A percentile compares a stretch with the other conserved stretches of the same genome.
These are phyloP conservation scores for Clarias macrocephalus DNA, from an alignment of 2,113 vertebrate species.

Conservation along the genomic window DNA sequence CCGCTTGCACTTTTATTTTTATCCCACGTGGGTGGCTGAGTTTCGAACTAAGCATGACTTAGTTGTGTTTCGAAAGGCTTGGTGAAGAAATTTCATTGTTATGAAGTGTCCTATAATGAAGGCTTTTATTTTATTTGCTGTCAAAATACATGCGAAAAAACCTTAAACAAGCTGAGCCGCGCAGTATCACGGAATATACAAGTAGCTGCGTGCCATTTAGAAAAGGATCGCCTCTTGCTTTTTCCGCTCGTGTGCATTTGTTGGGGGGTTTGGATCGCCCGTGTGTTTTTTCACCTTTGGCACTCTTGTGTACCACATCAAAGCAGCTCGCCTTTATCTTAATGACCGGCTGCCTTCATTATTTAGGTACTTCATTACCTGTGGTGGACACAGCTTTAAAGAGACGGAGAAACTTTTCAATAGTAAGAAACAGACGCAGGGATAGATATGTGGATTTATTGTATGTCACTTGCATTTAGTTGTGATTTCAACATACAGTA, in stretches of 20 bases:
- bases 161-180: background rate
- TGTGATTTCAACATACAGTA: background rate
- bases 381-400: constrained; percentile 57
- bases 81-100: constrained; percentile 21
- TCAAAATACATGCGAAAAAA: background rate
- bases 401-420: constrained; percentile 35
- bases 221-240: background rate
- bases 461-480: background rate
- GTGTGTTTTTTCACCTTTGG: constrained; percentile 36
- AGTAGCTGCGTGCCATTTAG: background rate
- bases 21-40: constrained; percentile 30
- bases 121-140: background rate
- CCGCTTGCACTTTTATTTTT: constrained; percentile 32
- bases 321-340: constrained; percentile 53
- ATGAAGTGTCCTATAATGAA: background rate
- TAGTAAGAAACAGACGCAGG: constrained; percentile 34
- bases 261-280: background rate
- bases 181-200: background rate
- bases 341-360: constrained; percentile 63
- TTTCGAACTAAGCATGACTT: background rate
- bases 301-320: constrained; percentile 33
- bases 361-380: constrained; percentile 68
- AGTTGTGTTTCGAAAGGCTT: constrained; percentile 11
- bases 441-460: background rate
- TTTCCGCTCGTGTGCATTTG: constrained; percentile 20